Conservation (phyloP, 1,140 invertebrate species). For the Diachasmimorpha longicaudata region DNA sequence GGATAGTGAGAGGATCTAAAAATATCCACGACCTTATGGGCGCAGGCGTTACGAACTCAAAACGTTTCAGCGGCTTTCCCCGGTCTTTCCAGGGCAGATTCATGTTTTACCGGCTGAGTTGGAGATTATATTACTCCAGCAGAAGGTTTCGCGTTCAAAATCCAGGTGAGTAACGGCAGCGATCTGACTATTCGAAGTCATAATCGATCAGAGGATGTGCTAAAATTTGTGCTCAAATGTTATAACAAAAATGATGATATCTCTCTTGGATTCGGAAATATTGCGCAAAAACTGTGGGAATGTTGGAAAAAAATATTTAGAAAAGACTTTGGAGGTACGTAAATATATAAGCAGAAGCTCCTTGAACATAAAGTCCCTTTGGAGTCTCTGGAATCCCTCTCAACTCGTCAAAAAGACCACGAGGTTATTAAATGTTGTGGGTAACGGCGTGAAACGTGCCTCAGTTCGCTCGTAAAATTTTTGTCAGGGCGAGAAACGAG, state of each 20-base stretch:
- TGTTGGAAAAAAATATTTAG: too few species aligned
- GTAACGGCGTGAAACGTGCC: conserved; percentile 20
- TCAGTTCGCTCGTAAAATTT: conserved; percentile 19
- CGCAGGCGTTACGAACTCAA: conserved; percentile 15
- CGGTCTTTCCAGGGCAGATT: neutral
- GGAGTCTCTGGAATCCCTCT: neutral
- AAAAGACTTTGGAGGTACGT: too few species aligned
- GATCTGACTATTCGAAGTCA: too few species aligned
- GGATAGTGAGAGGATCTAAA: conserved; percentile 25
- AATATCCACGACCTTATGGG: conserved; percentile 27
- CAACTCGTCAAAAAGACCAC: neutral
- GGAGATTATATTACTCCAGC: neutral
- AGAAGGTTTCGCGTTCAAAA: too few species aligned
- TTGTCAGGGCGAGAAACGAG: neutral
- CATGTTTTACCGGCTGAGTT: conserved; percentile 12
- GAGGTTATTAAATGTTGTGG: conserved; percentile 10
- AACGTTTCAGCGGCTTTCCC: neutral
- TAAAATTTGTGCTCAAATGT: too few species aligned
- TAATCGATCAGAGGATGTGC: too few species aligned
- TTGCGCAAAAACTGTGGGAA: too few species aligned
- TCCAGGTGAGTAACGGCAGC: too few species aligned
- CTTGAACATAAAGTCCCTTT: neutral
- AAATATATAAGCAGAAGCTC: too few species aligned
- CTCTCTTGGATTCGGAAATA: too few species aligned
- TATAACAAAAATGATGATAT: too few species aligned